phyloP scores from a whole-genome alignment of 2,888 invertebrate species.

The Dysmachus trigonus region DNA sequence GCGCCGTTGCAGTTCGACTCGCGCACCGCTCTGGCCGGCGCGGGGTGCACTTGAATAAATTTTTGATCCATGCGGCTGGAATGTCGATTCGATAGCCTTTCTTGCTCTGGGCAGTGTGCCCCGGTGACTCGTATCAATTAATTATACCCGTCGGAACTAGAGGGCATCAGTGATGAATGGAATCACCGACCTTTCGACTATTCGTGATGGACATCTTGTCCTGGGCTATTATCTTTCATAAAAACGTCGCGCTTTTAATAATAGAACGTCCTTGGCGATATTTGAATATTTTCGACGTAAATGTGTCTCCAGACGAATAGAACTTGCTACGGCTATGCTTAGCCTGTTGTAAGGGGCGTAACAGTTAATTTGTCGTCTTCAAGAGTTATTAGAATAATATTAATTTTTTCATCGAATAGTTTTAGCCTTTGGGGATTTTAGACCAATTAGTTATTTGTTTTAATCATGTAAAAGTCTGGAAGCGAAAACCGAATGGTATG shows the following conservation, averaged over 20 bases:
- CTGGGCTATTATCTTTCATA: not conserved
- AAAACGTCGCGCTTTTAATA: not conserved
- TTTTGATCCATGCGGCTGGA: not conserved
- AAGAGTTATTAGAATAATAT: not conserved
- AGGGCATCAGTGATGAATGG: not conserved
- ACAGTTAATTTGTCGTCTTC: not conserved
- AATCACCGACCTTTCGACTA: not conserved
- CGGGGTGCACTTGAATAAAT: not conserved
- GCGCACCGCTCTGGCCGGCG: not conserved
- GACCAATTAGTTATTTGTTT: not conserved
- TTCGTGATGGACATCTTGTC: not conserved
- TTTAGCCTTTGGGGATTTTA: not conserved
- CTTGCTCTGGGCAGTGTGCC: not conserved
- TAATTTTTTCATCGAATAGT: not conserved
- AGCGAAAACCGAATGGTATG: no score
- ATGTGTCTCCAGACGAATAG: not conserved
- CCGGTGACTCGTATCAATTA: constrained; percentile 12
- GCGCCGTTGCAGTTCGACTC: not conserved
- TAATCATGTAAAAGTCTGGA: not conserved
- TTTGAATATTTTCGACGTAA: not conserved
- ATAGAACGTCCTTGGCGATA: not conserved
- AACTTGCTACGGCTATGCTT: not conserved
- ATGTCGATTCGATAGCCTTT: not conserved
- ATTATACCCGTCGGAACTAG: constrained; percentile 7
- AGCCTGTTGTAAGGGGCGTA: not conserved